These are phyloP conservation scores for Pogoniulus pusillus DNA, from an alignment of 2,797 vertebrate genomes.

Conservation along the genomic window DNA sequence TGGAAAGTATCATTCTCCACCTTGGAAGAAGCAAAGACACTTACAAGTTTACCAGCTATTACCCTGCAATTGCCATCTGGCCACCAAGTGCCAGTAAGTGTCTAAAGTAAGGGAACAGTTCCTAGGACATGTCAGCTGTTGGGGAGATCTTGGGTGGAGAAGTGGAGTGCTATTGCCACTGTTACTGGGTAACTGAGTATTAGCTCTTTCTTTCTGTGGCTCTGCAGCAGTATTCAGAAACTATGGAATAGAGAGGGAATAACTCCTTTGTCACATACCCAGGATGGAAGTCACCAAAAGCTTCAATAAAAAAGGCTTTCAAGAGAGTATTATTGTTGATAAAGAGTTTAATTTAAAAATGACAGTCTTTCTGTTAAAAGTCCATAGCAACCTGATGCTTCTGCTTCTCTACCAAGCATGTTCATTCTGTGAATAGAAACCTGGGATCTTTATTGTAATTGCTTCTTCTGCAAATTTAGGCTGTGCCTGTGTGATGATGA, in stretches of 20 bases:
- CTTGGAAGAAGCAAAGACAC: not conserved
- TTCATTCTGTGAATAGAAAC: not conserved
- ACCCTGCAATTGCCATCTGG: conserved; percentile 27
- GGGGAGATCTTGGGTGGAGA: not conserved
- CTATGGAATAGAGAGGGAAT: not conserved
- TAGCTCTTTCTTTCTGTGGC: not conserved
- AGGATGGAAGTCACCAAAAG: not conserved
- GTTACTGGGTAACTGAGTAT: not conserved
- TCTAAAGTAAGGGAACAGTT: not conserved
- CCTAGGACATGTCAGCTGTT: not conserved
- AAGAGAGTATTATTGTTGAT: not conserved
- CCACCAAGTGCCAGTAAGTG: not conserved
- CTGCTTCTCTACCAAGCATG: not conserved
- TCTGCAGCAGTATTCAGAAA: not conserved
- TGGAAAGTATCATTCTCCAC: not conserved
- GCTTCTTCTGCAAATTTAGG: not conserved
- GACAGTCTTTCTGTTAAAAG: not conserved
- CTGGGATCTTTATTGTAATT: not conserved
- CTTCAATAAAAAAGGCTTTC: not conserved
- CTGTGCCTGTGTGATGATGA: not conserved
- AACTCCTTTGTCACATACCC: not conserved
- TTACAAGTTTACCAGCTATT: not conserved
- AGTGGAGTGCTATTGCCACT: not conserved
- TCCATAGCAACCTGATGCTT: not conserved
- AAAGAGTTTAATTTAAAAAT: not conserved